phyloP scores from a whole-genome alignment of 2,797 vertebrate species.

The Sebastes oblongus region DNA sequence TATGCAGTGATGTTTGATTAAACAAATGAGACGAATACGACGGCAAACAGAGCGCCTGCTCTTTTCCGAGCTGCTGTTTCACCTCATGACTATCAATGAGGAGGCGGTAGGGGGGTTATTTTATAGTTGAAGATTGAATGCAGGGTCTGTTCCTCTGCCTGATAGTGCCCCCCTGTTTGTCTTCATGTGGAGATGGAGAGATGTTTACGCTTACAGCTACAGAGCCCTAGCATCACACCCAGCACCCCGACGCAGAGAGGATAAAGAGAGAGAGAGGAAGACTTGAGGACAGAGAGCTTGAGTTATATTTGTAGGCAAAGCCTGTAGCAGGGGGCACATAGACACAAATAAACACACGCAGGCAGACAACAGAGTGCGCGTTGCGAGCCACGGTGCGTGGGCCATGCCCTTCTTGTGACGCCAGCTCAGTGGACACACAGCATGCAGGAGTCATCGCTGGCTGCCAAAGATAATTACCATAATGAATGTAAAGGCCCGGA shows the following conservation, averaged over 20 bases:
- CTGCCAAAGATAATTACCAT: constrained; percentile 73
- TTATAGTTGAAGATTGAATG: constrained; percentile 61
- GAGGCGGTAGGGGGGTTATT: constrained; percentile 53
- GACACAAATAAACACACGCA: constrained; percentile 42
- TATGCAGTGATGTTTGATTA: constrained; percentile 59
- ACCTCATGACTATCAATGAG: constrained; percentile 71
- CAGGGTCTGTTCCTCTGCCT: constrained; percentile 51
- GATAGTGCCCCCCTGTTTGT: constrained; percentile 63
- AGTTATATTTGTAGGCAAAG: constrained; percentile 51
- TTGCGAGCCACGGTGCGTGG: constrained; percentile 28
- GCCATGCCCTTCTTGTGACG: constrained; percentile 51
- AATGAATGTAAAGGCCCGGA: constrained; percentile 69
- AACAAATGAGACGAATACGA: constrained; percentile 63
- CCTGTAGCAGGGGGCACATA: constrained; percentile 27
- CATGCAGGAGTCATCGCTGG: constrained; percentile 62
- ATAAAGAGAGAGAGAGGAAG: constrained; percentile 17
- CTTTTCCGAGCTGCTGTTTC: constrained; percentile 45
- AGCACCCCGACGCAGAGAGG: constrained; percentile 26
- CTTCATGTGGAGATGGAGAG: constrained; percentile 60
- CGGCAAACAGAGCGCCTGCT: constrained; percentile 47
- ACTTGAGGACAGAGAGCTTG: constrained; percentile 19
- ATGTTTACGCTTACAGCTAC: constrained; percentile 68
- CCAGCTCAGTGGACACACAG: constrained; percentile 61
- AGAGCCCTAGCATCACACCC: constrained; percentile 29
- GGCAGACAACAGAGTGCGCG: constrained; percentile 1